Evolutionary conservation across 1,140 invertebrate genomes (phyloP), one percentile per base, ranked within the genome.

Genomic region (Drosophila bifasciata): DNA sequence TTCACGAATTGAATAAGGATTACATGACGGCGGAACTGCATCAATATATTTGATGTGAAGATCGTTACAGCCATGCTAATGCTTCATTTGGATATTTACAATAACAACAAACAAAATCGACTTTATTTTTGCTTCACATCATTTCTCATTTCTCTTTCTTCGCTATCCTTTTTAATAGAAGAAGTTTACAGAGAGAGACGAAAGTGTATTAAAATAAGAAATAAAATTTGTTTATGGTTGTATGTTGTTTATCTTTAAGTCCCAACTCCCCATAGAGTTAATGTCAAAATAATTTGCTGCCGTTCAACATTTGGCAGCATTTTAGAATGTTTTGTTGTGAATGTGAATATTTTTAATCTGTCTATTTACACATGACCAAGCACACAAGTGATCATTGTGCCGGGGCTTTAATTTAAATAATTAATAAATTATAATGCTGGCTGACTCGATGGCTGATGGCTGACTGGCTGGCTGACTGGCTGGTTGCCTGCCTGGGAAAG

Each of bases 391-490:
- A 36, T 36, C 16, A 15, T 16, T 44, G 15, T 44, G 16, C n/a
- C 41, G 43, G 43, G 44, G 64, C 67, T 68, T 63, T 76, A 78
- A 88, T 83, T 88, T 76, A 88, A 88, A 88, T 88, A 83, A 88
- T 88, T 88, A 88, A 88, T 88, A 78, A 86, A 86, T 85, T 86
- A 86, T 69, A 70, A 69, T 63, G 64, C 73, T 66, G 59, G 53
- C 48, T 23, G 62, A 23, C 49, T n/a, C n/a, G n/a, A n/a, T n/a
- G n/a, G n/a, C n/a, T n/a, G n/a, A n/a, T n/a, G n/a, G n/a, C n/a
- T n/a, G n/a, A n/a, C n/a, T n/a, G n/a, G n/a, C n/a, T n/a, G n/a
- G 64, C 73, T 66, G 59, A 49, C 48, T 23, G 62, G 19, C 49
- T 68, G 55, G 60, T 16, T 44, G 48, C 43, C 53, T 57, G 16